phyloP scores from a whole-genome alignment of 1,140 invertebrate genomes.

The Drosophila asahinai region DNA sequence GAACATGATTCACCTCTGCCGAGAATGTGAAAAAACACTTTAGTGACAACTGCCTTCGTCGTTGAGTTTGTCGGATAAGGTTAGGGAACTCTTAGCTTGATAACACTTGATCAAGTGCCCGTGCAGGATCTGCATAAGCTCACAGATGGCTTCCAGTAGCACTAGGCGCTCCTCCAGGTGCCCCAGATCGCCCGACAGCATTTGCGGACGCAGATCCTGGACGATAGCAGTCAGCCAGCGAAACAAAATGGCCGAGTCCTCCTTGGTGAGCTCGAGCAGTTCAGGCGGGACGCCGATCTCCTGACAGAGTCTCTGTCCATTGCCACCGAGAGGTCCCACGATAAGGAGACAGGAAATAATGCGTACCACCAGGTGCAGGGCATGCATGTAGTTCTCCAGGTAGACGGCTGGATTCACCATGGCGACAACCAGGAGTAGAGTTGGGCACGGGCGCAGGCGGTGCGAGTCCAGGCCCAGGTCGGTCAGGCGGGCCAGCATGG shows the following conservation, averaged over 20 bases:
- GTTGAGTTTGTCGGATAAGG: neutral
- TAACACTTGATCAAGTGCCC: slow-evolving; percentile 26
- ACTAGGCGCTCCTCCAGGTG: slow-evolving; percentile 50
- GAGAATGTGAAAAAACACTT: neutral
- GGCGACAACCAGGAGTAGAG: slow-evolving; percentile 51
- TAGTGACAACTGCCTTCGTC: neutral
- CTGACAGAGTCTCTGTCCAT: slow-evolving; percentile 31
- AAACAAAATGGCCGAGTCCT: slow-evolving; percentile 44
- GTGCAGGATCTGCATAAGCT: slow-evolving; percentile 45
- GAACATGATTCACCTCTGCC: neutral
- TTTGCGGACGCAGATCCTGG: slow-evolving; percentile 46
- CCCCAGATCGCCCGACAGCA: slow-evolving; percentile 32
- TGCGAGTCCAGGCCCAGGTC: slow-evolving; percentile 48
- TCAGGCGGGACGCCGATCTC: slow-evolving; percentile 40
- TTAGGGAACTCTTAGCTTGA: neutral
- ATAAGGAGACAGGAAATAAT: slow-evolving; percentile 33
- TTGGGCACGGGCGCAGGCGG: slow-evolving; percentile 40
- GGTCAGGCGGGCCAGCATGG: slow-evolving; percentile 52
- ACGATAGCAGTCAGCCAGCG: slow-evolving; percentile 61
- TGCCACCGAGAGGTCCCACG: slow-evolving; percentile 41
- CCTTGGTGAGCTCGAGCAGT: slow-evolving; percentile 37
- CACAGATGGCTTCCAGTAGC: slow-evolving; percentile 42
- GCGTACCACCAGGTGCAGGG: slow-evolving; percentile 61
- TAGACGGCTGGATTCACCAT: slow-evolving; percentile 55
- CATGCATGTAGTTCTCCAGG: slow-evolving; percentile 54